Conservation (phyloP, 1,140 invertebrate species). For the Drosophila parabipectinata region DNA sequence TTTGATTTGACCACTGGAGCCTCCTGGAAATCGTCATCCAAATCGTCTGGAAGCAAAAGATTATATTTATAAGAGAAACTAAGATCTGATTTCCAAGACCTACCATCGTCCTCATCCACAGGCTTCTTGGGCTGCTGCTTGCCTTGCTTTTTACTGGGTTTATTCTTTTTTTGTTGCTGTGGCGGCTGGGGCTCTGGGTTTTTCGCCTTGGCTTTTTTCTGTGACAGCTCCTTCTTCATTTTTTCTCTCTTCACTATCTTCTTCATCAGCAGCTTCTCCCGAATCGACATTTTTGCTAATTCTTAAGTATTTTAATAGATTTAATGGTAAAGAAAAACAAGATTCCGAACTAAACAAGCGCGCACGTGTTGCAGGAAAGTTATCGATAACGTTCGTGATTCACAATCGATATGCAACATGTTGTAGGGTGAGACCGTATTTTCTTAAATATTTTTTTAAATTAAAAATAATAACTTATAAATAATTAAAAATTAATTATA, state of each 20-base stretch:
- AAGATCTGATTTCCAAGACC: background rate
- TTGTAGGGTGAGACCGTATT: background rate
- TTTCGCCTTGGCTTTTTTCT: slow-evolving; percentile 84
- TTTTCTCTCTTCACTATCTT: slow-evolving; percentile 92
- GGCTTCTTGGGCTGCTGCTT: slow-evolving; percentile 17
- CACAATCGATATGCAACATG: too few relatives aligned
- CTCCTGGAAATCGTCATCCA: slow-evolving; percentile 68
- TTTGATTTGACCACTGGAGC: slow-evolving; percentile 49
- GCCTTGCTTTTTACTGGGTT: slow-evolving; percentile 32
- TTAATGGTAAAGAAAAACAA: slow-evolving; percentile 37
- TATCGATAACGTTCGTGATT: slow-evolving; percentile 1
- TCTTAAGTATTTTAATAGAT: slow-evolving; percentile 14
- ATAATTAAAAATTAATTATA: too few relatives aligned
- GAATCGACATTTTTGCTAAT: slow-evolving; percentile 87
- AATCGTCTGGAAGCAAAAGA: background rate
- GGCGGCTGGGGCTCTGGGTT: slow-evolving; percentile 4
- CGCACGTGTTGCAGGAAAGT: slow-evolving; percentile 65
- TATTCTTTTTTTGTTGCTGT: slow-evolving; percentile 45
- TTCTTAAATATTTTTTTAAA: background rate
- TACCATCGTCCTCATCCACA: slow-evolving; percentile 46
- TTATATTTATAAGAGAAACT: background rate
- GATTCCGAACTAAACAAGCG: slow-evolving; percentile 28
- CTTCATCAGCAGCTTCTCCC: slow-evolving; percentile 90
- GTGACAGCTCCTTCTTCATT: slow-evolving; percentile 87
- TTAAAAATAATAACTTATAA: background rate